Percentiles rank a stretch among this genome's conserved stretches.
Conservation (phyloP, 2,888 invertebrate genomes). For the Margaritifera margaritifera region DNA sequence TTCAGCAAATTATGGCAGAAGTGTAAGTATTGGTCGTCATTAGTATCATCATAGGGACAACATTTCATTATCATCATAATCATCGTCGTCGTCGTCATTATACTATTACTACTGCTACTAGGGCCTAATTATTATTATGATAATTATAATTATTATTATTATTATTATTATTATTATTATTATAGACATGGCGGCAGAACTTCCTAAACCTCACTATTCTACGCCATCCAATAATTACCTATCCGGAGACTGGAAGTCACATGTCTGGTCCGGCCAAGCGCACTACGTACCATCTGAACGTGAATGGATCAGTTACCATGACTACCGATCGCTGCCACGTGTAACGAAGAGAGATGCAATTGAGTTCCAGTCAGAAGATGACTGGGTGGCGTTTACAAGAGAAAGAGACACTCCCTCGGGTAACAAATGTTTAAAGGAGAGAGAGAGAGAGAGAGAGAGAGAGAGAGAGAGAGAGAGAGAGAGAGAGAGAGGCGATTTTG, state of each 20-base stretch:
- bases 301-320: slow-evolving; percentile 56
- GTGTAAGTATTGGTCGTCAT: too few relatives aligned
- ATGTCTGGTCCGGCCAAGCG: slow-evolving; percentile 54
- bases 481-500: too few relatives aligned
- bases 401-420: slow-evolving; percentile 63
- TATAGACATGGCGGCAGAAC: slow-evolving; percentile 20
- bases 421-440: slow-evolving; percentile 15
- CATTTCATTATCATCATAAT: too few relatives aligned
- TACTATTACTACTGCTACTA: too few relatives aligned
- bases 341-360: slow-evolving; percentile 60
- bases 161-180: too few relatives aligned
- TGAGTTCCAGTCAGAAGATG: slow-evolving; percentile 65
- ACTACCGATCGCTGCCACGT: slow-evolving; percentile 59
- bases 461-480: too few relatives aligned
- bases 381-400: slow-evolving; percentile 59
- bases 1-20: too few relatives aligned
- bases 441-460: too few relatives aligned
- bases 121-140: too few relatives aligned
- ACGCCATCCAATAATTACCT: slow-evolving; percentile 61
- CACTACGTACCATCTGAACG: slow-evolving; percentile 67
- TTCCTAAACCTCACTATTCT: slow-evolving; percentile 47
- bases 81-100: too few relatives aligned
- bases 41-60: too few relatives aligned
- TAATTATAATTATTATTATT: too few relatives aligned
- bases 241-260: slow-evolving; percentile 61